Evolutionary conservation across 2,888 invertebrate species (phyloP), one percentile per base, ranked within the genome.

Genomic region (Dysmachus trigonus): DNA sequence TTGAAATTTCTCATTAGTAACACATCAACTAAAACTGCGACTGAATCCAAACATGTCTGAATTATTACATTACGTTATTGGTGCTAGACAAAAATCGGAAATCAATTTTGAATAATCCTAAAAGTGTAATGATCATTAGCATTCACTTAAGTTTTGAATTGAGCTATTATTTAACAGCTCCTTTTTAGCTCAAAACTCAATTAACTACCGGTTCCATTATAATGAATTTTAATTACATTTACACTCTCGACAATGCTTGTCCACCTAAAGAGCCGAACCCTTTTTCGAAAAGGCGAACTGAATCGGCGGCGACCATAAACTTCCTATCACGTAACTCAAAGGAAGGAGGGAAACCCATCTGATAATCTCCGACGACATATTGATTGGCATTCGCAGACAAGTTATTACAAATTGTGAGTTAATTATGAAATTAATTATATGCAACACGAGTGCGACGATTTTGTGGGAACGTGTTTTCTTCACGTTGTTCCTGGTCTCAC

Each of bases 401-500:
- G 18, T 30, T 22, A 33, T 53, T 62, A 31, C 31, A 31, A 53
- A 30, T 51, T 53, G 33, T 81, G 27, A 31, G 81, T 81, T 81
- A 81, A 81, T 81, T 81, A 81, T 47, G 27, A 18, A 31, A 31
- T 53, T 53, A 31, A 53, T 53, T 30, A 41, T 81, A 81, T 81
- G 81, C 81, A 81, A 81, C 5, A 33, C 35, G 22, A 33, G 81
- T 81, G 22, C 81, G 31, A 62, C 62, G 62, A 62, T 62, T 31
- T 41, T 77, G 27, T 22, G 38, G 38, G n/a, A 47, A 27, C 77
- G 47, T 47, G 47, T 77, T 41, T 77, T 47, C 62, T 62, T 27
- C 27, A 8, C 7, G 22, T 62, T 62, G 62, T 27, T 62, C 62
- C 62, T 62, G n/a, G 62, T 22, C 27, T 27, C 62, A 62, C 62